phyloP scores from a whole-genome alignment of 2,113 vertebrate species.

The human region DNA sequence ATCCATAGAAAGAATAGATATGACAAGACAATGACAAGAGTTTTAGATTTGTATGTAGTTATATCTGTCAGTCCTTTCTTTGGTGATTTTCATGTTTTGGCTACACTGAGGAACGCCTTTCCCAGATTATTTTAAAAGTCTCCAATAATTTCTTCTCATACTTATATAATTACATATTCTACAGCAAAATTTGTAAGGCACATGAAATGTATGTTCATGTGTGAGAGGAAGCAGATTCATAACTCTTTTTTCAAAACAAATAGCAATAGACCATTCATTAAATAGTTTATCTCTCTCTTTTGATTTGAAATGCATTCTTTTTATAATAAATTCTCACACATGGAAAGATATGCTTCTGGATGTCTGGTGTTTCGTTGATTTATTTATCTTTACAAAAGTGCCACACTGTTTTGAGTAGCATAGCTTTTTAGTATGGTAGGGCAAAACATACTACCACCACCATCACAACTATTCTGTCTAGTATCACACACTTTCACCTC shows the following conservation, averaged over 20 bases:
- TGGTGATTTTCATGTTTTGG: neutral
- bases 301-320: neutral
- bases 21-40: neutral
- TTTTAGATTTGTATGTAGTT: neutral
- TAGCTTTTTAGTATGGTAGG: neutral
- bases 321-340: neutral
- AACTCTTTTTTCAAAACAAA: conserved; percentile 1
- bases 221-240: neutral
- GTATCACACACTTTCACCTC: neutral
- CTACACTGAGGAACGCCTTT: neutral
- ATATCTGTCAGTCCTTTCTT: neutral
- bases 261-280: neutral
- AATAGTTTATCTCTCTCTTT: neutral
- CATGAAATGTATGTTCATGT: neutral
- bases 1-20: neutral
- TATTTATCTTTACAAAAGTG: conserved; percentile 17
- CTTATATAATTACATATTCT: neutral
- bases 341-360: neutral
- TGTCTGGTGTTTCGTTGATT: neutral
- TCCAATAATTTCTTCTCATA: neutral
- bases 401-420: neutral
- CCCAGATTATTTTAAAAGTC: neutral
- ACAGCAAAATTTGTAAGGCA: neutral
- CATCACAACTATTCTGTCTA: neutral
- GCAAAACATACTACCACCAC: neutral